Conservation (phyloP, 2,888 invertebrate genomes). For the Yponomeuta malinellus region DNA sequence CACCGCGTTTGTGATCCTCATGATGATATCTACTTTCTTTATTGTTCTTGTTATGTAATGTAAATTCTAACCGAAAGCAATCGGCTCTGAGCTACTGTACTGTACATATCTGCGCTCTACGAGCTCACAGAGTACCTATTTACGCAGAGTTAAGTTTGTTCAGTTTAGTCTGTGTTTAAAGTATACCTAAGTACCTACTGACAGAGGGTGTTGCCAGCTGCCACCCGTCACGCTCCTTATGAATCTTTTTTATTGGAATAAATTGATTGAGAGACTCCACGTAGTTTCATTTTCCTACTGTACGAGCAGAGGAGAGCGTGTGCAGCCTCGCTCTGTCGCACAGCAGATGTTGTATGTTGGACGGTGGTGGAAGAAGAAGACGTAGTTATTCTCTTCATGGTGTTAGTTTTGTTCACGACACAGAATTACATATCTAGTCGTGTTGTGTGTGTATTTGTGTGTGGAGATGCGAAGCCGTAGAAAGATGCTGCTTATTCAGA, state of each 20-base stretch:
- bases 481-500: too few species aligned
- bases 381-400: too few species aligned
- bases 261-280: constrained; percentile 19
- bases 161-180: not conserved
- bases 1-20: constrained; percentile 1
- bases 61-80: not conserved
- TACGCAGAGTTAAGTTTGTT: not conserved
- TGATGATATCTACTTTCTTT: not conserved
- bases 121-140: not conserved
- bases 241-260: constrained; percentile 48
- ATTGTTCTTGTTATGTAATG: constrained; percentile 1
- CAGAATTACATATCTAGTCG: too few species aligned
- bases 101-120: not conserved
- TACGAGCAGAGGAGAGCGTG: too few species aligned
- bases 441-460: too few species aligned
- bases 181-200: not conserved
- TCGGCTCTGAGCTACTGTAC: not conserved
- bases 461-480: too few species aligned
- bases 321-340: too few species aligned
- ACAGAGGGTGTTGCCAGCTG: not conserved
- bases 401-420: too few species aligned
- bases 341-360: too few species aligned
- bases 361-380: too few species aligned
- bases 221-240: constrained; percentile 33
- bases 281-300: constrained; percentile 30